A percentile compares a stretch with the other conserved stretches of the same genome.
These are phyloP conservation scores for Bombus sylvicola DNA, from an alignment of 1,140 invertebrate species.

Conservation along the genomic window DNA sequence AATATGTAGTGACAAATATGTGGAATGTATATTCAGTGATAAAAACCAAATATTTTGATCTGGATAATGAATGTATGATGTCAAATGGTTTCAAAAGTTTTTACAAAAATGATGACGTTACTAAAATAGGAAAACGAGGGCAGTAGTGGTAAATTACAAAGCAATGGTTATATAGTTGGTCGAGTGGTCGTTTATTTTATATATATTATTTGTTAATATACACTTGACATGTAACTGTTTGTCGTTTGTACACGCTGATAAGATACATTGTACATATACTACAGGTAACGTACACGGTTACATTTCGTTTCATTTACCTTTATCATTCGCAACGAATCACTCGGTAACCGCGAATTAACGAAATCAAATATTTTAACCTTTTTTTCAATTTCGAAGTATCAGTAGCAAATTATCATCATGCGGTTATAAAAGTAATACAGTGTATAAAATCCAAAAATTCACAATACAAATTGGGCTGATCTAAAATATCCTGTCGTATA, in stretches of 20 bases:
- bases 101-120: too few relatives aligned
- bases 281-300: constrained; percentile 28
- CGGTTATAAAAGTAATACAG: constrained; percentile 28
- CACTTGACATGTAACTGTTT: constrained; percentile 56
- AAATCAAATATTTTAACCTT: neutral
- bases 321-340: neutral
- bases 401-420: neutral
- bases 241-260: constrained; percentile 56
- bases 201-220: constrained; percentile 51
- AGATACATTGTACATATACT: constrained; percentile 55
- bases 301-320: neutral
- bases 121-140: neutral
- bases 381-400: neutral
- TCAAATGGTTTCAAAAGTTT: neutral
- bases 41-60: neutral
- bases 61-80: too few relatives aligned
- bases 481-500: constrained; percentile 1
- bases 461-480: neutral
- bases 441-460: constrained; percentile 25
- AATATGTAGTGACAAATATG: neutral
- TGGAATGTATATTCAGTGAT: neutral
- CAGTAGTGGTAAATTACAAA: neutral
- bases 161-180: constrained; percentile 30
- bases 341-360: neutral
- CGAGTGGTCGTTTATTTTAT: constrained; percentile 54